Percentiles rank a stretch among this genome's conserved stretches.
Conservation (phyloP, 2,113 vertebrate genomes). For the Colaptes auratus region DNA sequence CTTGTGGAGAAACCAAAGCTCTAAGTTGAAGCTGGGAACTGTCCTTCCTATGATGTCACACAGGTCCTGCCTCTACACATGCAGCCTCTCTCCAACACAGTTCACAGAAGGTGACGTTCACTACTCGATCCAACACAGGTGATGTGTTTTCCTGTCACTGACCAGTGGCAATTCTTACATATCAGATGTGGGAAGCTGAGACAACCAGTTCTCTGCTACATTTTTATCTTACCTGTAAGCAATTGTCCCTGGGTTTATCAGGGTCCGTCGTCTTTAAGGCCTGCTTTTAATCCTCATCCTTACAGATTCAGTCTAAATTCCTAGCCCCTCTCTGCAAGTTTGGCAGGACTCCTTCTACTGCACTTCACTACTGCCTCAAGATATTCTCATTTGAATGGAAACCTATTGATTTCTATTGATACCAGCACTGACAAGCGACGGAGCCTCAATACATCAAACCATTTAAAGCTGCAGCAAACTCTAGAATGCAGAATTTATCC, state of each 20-base stretch:
- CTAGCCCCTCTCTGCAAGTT: not conserved
- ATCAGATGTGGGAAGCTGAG: not conserved
- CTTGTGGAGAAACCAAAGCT: not conserved
- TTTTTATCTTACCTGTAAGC: not conserved
- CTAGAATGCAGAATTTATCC: not conserved
- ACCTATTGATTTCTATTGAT: not conserved
- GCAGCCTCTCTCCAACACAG: not conserved
- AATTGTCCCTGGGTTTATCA: not conserved
- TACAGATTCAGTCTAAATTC: not conserved
- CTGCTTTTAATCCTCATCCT: not conserved
- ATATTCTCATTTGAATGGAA: not conserved
- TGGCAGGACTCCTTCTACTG: not conserved
- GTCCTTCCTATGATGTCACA: accelerated
- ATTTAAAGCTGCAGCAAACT: not conserved
- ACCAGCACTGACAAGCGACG: not conserved
- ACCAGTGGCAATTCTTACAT: not conserved
- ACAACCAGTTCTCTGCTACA: not conserved
- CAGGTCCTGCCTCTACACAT: not conserved
- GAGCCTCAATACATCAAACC: accelerated
- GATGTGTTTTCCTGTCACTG: no score
- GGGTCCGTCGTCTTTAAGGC: not conserved
- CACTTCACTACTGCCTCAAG: not conserved
- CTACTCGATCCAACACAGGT: not conserved
- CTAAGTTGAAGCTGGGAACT: not conserved
- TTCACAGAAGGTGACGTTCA: accelerated